These are phyloP conservation scores for Bruchidius siliquastri DNA, from an alignment of 2,888 invertebrate genomes.

Conservation along the genomic window DNA sequence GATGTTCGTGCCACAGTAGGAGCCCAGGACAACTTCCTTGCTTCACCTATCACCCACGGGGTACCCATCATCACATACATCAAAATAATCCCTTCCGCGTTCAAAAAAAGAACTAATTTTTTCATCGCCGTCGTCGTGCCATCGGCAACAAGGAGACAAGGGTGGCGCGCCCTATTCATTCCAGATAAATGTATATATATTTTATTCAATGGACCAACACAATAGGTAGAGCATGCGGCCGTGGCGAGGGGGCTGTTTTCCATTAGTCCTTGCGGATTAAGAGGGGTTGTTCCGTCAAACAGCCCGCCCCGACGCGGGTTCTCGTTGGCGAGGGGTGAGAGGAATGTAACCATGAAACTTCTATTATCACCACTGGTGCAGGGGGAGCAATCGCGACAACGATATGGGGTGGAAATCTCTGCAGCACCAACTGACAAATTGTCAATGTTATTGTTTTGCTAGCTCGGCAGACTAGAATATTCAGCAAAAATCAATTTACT, in stretches of 20 bases:
- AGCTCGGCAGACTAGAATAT: no score
- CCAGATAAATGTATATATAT: slow-evolving; percentile 44
- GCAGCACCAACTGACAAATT: neutral
- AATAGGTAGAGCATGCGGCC: slow-evolving; percentile 37
- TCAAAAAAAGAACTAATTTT: slow-evolving; percentile 21
- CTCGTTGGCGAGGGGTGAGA: neutral
- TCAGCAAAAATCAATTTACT: no score
- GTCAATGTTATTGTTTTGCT: neutral
- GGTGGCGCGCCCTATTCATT: slow-evolving; percentile 11
- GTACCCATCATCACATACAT: neutral
- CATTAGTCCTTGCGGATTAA: slow-evolving; percentile 40
- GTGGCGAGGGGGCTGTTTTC: slow-evolving; percentile 40
- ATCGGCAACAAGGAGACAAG: neutral
- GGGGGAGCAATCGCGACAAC: neutral
- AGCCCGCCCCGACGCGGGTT: neutral
- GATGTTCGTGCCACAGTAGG: neutral
- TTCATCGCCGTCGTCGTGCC: slow-evolving; percentile 3
- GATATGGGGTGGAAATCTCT: neutral
- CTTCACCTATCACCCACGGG: neutral
- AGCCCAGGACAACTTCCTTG: neutral
- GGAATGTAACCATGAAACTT: neutral
- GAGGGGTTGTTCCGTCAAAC: slow-evolving; percentile 33
- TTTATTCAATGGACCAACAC: slow-evolving; percentile 46
- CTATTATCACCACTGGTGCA: neutral
- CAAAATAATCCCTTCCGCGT: slow-evolving; percentile 20